A percentile compares a stretch with the other conserved stretches of the same genome.
phyloP scores from a whole-genome alignment of 2,113 vertebrate genomes.

The Hemibagrus wyckioides region DNA sequence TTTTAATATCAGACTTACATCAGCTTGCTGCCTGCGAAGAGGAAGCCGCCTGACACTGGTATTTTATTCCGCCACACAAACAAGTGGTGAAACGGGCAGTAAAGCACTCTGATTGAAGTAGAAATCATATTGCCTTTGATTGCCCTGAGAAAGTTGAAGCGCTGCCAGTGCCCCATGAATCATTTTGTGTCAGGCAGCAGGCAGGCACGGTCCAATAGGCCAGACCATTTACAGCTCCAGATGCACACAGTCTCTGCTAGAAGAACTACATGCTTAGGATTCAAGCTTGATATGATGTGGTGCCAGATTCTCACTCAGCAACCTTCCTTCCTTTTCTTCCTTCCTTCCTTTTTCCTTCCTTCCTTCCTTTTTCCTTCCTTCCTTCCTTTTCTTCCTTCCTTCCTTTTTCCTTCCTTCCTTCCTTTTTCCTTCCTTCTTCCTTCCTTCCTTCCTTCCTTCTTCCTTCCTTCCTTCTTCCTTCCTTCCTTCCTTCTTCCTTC shows the following conservation, averaged over 20 bases:
- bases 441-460: too few species aligned
- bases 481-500: too few species aligned
- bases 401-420: background rate
- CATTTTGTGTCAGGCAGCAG: slow-evolving; percentile 34
- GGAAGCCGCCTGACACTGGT: slow-evolving; percentile 29
- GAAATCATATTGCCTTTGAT: slow-evolving; percentile 59
- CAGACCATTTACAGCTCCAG: slow-evolving; percentile 29
- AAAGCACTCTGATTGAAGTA: slow-evolving; percentile 49
- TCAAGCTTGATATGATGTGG: slow-evolving; percentile 27
- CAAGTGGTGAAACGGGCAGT: slow-evolving; percentile 53
- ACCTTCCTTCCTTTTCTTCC: background rate
- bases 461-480: background rate
- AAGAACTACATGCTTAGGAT: slow-evolving; percentile 21
- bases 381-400: background rate
- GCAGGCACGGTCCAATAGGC: slow-evolving; percentile 6
- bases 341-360: background rate
- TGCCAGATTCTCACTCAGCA: slow-evolving; percentile 8
- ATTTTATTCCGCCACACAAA: slow-evolving; percentile 48
- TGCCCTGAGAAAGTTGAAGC: slow-evolving; percentile 49
- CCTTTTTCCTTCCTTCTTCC: background rate
- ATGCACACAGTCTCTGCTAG: background rate
- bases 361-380: background rate
- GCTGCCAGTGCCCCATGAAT: slow-evolving; percentile 47
- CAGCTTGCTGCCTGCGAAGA: slow-evolving; percentile 39
- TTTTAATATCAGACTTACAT: slow-evolving; percentile 37